phyloP scores from a whole-genome alignment of 2,113 vertebrate species.

The Saccopteryx leptura region DNA sequence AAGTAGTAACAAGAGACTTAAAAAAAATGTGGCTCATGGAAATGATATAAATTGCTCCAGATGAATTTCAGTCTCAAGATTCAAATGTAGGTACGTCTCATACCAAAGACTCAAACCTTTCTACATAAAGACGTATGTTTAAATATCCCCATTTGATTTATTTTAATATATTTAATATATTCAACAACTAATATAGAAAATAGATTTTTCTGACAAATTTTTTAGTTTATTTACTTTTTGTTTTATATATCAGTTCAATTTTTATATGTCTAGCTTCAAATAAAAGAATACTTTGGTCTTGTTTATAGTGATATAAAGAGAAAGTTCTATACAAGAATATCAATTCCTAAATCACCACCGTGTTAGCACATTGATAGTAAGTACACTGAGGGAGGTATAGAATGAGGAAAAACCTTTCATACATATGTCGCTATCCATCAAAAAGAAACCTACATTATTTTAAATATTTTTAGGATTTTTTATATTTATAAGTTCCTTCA shows the following conservation, averaged over 20 bases:
- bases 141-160: neutral
- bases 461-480: slow-evolving; percentile 45
- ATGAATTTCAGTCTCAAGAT: slow-evolving; percentile 41
- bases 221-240: slow-evolving; percentile 23
- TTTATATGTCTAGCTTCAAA: slow-evolving; percentile 45
- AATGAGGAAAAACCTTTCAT: neutral
- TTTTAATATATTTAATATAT: slow-evolving; percentile 39
- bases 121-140: slow-evolving; percentile 31
- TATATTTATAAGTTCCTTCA: slow-evolving; percentile 47
- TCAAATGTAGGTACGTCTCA: slow-evolving; percentile 12
- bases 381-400: neutral
- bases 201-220: neutral
- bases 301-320: neutral
- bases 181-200: neutral
- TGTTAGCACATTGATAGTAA: neutral
- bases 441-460: slow-evolving; percentile 15
- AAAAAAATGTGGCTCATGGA: neutral
- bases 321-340: neutral
- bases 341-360: neutral
- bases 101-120: slow-evolving; percentile 56
- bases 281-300: slow-evolving; percentile 9
- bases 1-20: neutral
- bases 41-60: neutral
- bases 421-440: neutral
- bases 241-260: slow-evolving; percentile 55